A percentile compares a stretch with the other conserved stretches of the same genome.
Conservation (phyloP, 1,140 invertebrate genomes). For the Anastrepha obliqua region DNA sequence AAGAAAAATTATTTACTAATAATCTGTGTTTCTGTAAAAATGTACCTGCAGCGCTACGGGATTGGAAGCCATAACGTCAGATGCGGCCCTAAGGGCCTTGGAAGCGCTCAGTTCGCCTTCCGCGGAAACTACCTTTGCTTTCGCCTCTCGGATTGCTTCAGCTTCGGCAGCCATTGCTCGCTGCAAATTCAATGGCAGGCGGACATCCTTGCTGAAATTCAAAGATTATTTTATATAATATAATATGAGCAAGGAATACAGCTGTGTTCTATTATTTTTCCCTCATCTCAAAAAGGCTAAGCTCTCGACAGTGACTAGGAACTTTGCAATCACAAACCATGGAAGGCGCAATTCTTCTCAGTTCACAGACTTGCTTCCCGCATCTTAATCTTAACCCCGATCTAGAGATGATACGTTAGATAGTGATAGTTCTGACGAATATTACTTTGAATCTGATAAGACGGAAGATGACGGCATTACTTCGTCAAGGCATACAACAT, state of each 20-base stretch:
- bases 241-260: neutral
- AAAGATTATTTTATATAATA: too few species aligned
- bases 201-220: conserved; percentile 87
- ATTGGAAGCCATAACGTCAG: conserved; percentile 91
- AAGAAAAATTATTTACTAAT: neutral
- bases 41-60: conserved; percentile 89
- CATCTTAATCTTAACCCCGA: too few species aligned
- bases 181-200: conserved; percentile 86
- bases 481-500: too few species aligned
- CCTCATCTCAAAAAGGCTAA: too few species aligned
- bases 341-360: too few species aligned
- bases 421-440: too few species aligned
- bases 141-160: conserved; percentile 82
- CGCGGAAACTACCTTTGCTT: conserved; percentile 87
- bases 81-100: conserved; percentile 90
- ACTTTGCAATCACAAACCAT: too few species aligned
- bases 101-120: conserved; percentile 93
- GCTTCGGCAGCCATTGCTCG: conserved; percentile 91
- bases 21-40: neutral
- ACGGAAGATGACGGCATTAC: too few species aligned
- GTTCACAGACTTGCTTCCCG: too few species aligned
- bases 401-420: too few species aligned
- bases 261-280: neutral
- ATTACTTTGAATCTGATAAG: too few species aligned
- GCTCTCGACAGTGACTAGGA: too few species aligned